phyloP scores from a whole-genome alignment of 1,140 invertebrate genomes.

The Capitella teleta region DNA sequence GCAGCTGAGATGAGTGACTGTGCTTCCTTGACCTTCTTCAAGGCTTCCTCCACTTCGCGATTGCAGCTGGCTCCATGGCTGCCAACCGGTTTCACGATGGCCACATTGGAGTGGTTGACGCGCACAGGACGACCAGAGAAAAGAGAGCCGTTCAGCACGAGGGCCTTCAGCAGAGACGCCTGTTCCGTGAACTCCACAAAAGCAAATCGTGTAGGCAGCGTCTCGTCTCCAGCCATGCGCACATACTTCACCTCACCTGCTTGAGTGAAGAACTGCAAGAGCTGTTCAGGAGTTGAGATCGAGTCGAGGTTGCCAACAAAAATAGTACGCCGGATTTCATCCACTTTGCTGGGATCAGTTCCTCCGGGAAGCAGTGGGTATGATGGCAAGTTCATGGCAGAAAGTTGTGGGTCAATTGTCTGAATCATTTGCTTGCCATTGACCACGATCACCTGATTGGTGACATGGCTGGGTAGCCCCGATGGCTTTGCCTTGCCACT shows the following conservation, averaged over 20 bases:
- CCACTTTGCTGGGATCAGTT: conserved; percentile 80
- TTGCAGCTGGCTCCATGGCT: conserved; percentile 76
- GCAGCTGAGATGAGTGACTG: conserved; percentile 85
- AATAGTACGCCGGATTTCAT: conserved; percentile 87
- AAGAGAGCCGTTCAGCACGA: conserved; percentile 67
- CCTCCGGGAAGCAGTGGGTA: conserved; percentile 87
- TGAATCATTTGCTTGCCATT: conserved; percentile 71
- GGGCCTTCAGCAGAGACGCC: conserved; percentile 68
- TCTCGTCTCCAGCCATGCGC: conserved; percentile 74
- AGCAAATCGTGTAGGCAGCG: conserved; percentile 59
- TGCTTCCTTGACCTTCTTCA: conserved; percentile 90
- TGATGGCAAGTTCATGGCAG: conserved; percentile 56
- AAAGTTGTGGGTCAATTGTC: conserved; percentile 75
- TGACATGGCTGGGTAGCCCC: conserved; percentile 56
- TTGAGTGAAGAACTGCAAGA: conserved; percentile 71
- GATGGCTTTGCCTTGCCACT: conserved; percentile 59
- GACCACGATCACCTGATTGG: conserved; percentile 71
- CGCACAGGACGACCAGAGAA: conserved; percentile 49
- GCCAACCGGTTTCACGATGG: conserved; percentile 76
- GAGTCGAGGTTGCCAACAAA: conserved; percentile 65
- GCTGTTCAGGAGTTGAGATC: conserved; percentile 38
- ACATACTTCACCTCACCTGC: conserved; percentile 93
- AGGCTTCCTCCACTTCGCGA: conserved; percentile 91
- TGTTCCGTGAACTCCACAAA: conserved; percentile 92
- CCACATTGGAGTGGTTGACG: conserved; percentile 77